phyloP scores from a whole-genome alignment of 2,888 invertebrate species.

The Drosophila glabriapex region DNA sequence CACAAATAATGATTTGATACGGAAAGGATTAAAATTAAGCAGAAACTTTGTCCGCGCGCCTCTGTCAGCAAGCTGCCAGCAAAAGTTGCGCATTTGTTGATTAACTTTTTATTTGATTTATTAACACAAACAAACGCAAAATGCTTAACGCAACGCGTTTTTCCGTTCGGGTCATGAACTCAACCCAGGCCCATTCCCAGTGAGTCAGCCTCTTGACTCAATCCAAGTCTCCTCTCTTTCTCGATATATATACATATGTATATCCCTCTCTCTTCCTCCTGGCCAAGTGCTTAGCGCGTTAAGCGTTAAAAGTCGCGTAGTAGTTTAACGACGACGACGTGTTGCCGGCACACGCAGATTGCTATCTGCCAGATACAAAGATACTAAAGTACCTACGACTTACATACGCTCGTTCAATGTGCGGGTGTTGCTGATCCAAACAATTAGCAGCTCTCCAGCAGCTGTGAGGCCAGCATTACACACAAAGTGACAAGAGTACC shows the following conservation, averaged over 20 bases:
- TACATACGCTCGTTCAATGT: constrained; percentile 32
- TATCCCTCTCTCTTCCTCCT: neutral
- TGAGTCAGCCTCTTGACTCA: constrained; percentile 36
- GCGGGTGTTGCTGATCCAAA: constrained; percentile 72
- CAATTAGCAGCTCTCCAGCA: constrained; percentile 60
- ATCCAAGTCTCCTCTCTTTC: neutral
- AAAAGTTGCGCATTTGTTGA: constrained; percentile 74
- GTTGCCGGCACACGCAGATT: constrained; percentile 74
- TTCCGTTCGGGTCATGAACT: constrained; percentile 73
- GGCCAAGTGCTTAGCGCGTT: constrained; percentile 68
- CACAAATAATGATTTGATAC: constrained; percentile 83
- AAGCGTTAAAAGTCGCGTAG: constrained; percentile 73
- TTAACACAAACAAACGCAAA: constrained; percentile 68
- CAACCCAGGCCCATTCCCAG: constrained; percentile 8
- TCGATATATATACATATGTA: too few relatives aligned
- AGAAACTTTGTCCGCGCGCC: constrained; percentile 74
- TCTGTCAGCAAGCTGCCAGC: neutral
- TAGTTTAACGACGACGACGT: constrained; percentile 78
- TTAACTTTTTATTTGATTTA: constrained; percentile 82
- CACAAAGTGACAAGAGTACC: constrained; percentile 2
- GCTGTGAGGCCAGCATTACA: constrained; percentile 13
- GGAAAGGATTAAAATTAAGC: constrained; percentile 85
- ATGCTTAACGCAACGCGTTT: constrained; percentile 51
- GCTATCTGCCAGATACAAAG: constrained; percentile 63
- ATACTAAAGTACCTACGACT: constrained; percentile 44